A percentile compares a stretch with the other conserved stretches of the same genome.
Conservation (phyloP, 2,888 invertebrate species). For the Amphipoea oculea region DNA sequence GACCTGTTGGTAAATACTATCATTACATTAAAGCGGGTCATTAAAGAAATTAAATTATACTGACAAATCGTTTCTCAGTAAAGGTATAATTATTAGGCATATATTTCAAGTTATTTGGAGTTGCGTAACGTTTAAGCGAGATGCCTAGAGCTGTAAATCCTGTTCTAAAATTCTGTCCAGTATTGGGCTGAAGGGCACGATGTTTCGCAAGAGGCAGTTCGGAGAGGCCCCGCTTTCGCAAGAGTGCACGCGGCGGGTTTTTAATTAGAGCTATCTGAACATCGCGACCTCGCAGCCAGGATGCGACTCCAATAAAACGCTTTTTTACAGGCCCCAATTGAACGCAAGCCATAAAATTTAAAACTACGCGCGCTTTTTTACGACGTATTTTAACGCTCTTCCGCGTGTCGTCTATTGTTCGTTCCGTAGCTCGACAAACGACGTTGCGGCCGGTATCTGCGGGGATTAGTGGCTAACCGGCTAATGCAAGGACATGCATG, state of each 20-base stretch:
- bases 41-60: conserved; percentile 58
- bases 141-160: conserved; percentile 61
- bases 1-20: conserved; percentile 61
- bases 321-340: conserved; percentile 90
- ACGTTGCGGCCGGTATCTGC: conserved; percentile 68
- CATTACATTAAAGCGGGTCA: conserved; percentile 52
- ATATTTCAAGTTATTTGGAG: conserved; percentile 30
- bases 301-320: conserved; percentile 88
- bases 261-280: conserved; percentile 88
- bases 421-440: conserved; percentile 60
- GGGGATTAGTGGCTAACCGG: conserved; percentile 74
- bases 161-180: conserved; percentile 68
- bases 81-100: conserved; percentile 42
- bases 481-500: conserved; percentile 80
- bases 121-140: conserved; percentile 39
- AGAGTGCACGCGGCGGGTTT: conserved; percentile 82
- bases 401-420: conserved; percentile 87
- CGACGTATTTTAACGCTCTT: conserved; percentile 86
- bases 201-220: conserved; percentile 78
- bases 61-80: conserved; percentile 37
- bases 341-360: conserved; percentile 87
- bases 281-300: conserved; percentile 88
- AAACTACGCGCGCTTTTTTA: conserved; percentile 88
- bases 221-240: conserved; percentile 81
- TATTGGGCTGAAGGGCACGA: conserved; percentile 78